A percentile compares a stretch with the other conserved stretches of the same genome.
These are phyloP conservation scores for Drosophila paramelanica DNA, from an alignment of 2,888 invertebrate species.

Conservation along the genomic window DNA sequence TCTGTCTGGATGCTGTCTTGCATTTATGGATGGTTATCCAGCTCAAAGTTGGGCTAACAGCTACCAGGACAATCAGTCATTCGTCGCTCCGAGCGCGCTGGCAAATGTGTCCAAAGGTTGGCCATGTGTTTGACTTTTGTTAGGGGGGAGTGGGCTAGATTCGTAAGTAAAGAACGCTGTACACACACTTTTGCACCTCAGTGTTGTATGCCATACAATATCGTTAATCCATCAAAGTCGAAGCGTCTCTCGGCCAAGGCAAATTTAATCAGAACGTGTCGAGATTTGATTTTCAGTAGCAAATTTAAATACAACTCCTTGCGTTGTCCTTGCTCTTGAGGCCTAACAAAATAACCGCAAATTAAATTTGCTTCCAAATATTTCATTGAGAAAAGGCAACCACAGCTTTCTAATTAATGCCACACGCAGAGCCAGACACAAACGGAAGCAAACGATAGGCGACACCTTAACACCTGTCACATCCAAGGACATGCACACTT, in stretches of 20 bases:
- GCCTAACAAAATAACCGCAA: slow-evolving; percentile 45
- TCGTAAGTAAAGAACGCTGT: slow-evolving; percentile 19
- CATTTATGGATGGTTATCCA: slow-evolving; percentile 59
- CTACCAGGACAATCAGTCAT: slow-evolving; percentile 60
- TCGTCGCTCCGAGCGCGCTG: slow-evolving; percentile 27
- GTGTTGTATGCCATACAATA: slow-evolving; percentile 33
- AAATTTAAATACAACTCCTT: slow-evolving; percentile 30
- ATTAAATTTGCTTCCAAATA: slow-evolving; percentile 59
- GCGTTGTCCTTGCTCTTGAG: slow-evolving; percentile 1
- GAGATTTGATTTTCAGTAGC: slow-evolving; percentile 42
- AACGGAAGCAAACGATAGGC: slow-evolving; percentile 21
- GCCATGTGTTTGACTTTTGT: slow-evolving; percentile 62
- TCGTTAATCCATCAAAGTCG: slow-evolving; percentile 65
- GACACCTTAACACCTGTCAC: slow-evolving; percentile 64
- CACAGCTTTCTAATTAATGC: slow-evolving; percentile 62
- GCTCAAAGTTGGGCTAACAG: slow-evolving; percentile 21
- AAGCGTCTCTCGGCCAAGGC: slow-evolving; percentile 32
- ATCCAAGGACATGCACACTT: slow-evolving; percentile 4
- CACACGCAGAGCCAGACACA: slow-evolving; percentile 18
- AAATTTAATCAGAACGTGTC: slow-evolving; percentile 54
- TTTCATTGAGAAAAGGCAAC: slow-evolving; percentile 44
- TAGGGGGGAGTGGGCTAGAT: slow-evolving; percentile 11
- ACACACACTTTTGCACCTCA: slow-evolving; percentile 47
- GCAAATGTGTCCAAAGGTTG: slow-evolving; percentile 58
- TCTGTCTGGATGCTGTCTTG: slow-evolving; percentile 17